Evolutionary conservation across 2,113 vertebrate genomes (phyloP), one percentile per base, ranked within the genome.

Genomic region (Gobiocypris rarus): DNA sequence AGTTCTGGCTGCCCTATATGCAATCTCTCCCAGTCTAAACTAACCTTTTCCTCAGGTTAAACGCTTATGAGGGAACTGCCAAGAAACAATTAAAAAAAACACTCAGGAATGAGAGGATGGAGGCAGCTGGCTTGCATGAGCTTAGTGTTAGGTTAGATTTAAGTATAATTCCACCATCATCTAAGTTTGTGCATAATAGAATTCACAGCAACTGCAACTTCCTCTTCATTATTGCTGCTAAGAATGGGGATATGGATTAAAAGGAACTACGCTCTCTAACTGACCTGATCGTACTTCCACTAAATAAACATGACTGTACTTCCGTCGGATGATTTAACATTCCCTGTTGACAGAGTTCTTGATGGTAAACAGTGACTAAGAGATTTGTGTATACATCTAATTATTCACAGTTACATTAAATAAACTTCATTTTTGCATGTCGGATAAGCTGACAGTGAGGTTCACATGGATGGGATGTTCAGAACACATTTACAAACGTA

Each of bases 1-100:
- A 50, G 58, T 65, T 75, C 82, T 84, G 73, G 59, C 59, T 82
- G 79, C 31, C 81, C 73, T 83, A 83, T 28, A 83, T 78, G 69
- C 48, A 84, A 70, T 71, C 50, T 41, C 48, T 79, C 15, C 65
- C 17, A 59, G 26, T 31, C 34, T 67, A 79, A 43, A 59, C 22
- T 59, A n/a, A 65, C 59, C 48, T 34, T 17, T 78, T 58, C 75
- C 24, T 67, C 74, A 78, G 56, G 28, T 78, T 84, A 28, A 56
- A 70, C 19, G 61, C 56, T 84, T 43, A 26, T 9, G 14, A 77
- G 34, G 9, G 48, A 56, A 13, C 63, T 67, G 61, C 48, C 48
- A 48, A 84, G 6, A 69, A n/a, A 24, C 41, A 50, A 48, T 34
- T 2, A 0, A 41, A 41, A 45, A 8, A 48, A 73, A n/a, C n/a